Evolutionary conservation across 2,797 vertebrate genomes (phyloP).

Genomic region (Vireo griseus): DNA sequence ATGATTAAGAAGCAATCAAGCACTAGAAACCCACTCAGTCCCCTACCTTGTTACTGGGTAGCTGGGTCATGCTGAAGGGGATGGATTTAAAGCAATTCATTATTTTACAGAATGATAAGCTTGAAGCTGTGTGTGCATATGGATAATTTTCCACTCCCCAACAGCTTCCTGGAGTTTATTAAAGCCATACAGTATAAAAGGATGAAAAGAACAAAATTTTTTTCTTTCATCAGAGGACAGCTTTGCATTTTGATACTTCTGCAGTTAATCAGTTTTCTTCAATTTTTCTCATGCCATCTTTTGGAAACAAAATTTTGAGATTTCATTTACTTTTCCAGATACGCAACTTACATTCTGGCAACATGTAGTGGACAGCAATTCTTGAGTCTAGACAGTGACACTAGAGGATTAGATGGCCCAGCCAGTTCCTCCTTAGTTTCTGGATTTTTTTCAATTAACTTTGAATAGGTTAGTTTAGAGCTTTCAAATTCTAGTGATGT

Average conservation of each 20-base stretch:
- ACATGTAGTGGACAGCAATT: background rate
- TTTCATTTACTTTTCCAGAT: background rate
- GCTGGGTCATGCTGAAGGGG: background rate
- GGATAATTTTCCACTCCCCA: background rate
- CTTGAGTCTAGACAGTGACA: background rate
- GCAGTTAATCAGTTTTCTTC: background rate
- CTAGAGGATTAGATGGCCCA: background rate
- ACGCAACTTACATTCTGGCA: background rate
- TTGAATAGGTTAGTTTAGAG: background rate
- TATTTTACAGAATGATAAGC: slow-evolving; percentile 1
- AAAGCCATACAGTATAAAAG: background rate
- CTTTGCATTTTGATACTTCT: background rate
- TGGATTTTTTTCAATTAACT: background rate
- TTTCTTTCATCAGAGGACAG: background rate
- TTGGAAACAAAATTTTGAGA: background rate
- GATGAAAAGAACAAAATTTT: background rate
- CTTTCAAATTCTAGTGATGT: background rate
- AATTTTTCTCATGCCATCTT: background rate
- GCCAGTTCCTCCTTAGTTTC: background rate
- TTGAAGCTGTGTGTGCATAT: background rate
- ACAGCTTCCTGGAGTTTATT: background rate
- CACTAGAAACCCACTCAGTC: background rate
- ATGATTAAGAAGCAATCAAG: background rate
- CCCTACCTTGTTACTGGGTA: background rate
- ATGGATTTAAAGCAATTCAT: background rate